These are phyloP conservation scores for Phymanthus crucifer DNA, from an alignment of 92 coral and sea anemone genomes.

Conservation along the genomic window DNA sequence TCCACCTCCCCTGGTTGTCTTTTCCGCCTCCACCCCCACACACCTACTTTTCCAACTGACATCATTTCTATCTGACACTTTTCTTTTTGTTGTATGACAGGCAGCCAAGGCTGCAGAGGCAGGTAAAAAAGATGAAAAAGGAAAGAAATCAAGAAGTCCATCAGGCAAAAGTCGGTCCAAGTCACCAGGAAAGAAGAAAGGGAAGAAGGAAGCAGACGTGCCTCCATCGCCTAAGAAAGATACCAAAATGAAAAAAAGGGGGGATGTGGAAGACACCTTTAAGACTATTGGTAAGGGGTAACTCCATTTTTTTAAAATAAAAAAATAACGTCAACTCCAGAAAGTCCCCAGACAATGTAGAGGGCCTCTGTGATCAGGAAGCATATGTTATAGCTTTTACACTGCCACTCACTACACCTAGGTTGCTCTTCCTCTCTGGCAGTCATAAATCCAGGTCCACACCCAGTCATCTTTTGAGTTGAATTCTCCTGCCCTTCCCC, in stretches of 20 bases:
- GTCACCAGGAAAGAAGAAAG: conserved; percentile 90
- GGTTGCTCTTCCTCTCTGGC: too few relatives aligned
- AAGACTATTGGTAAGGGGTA: conserved; percentile 75
- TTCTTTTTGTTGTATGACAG: conserved; percentile 22
- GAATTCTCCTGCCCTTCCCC: too few relatives aligned
- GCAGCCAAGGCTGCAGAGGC: conserved; percentile 79
- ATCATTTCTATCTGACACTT: not conserved
- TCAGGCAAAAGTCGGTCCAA: conserved; percentile 88
- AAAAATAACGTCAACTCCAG: too few relatives aligned
- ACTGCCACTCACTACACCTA: too few relatives aligned
- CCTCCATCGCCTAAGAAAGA: conserved; percentile 96
- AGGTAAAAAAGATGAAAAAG: conserved; percentile 84
- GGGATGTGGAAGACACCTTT: conserved; percentile 94
- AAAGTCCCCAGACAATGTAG: too few relatives aligned
- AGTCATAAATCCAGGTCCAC: too few relatives aligned
- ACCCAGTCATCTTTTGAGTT: too few relatives aligned
- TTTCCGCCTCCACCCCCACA: not conserved
- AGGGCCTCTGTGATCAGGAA: too few relatives aligned
- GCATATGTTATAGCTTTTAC: too few relatives aligned
- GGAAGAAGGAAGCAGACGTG: conserved; percentile 78
- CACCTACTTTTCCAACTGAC: not conserved
- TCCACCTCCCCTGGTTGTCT: not conserved
- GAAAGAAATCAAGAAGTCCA: conserved; percentile 78
- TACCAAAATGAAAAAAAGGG: conserved; percentile 88
- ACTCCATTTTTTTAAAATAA: too few relatives aligned